phyloP scores from a whole-genome alignment of 2,888 invertebrate genomes.

The Bhutanitis thaidina region DNA sequence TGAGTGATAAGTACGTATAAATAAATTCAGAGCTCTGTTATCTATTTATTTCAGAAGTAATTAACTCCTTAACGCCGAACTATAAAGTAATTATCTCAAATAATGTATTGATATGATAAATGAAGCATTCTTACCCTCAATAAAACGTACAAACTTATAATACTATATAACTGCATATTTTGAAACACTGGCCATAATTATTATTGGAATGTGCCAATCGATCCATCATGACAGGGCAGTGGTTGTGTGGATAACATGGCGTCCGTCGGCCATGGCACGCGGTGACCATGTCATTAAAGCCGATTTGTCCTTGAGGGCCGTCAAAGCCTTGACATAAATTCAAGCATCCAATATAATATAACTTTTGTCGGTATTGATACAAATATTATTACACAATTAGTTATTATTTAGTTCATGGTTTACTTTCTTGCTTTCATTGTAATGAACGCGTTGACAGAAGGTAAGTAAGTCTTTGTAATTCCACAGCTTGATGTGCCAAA shows the following conservation, averaged over 20 bases:
- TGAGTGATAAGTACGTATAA: too few species aligned
- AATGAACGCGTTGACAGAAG: too few species aligned
- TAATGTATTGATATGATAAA: neutral
- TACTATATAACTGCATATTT: conserved; percentile 3
- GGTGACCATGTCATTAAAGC: conserved; percentile 16
- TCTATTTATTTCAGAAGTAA: conserved; percentile 1
- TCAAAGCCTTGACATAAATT: conserved; percentile 10
- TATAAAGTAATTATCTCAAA: neutral
- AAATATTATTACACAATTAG: neutral
- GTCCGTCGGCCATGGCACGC: conserved; percentile 4
- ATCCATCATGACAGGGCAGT: conserved; percentile 3
- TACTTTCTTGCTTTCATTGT: too few species aligned
- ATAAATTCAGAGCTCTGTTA: neutral
- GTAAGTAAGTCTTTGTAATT: too few species aligned
- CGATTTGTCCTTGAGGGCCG: conserved; percentile 13
- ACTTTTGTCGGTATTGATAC: neutral
- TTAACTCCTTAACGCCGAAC: neutral
- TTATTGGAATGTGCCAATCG: conserved; percentile 16
- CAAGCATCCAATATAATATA: neutral
- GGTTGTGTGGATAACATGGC: conserved; percentile 5
- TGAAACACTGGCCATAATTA: conserved; percentile 3
- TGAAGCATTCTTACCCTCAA: neutral
- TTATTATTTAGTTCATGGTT: neutral
- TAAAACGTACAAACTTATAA: conserved; percentile 3
- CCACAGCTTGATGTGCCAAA: too few species aligned